phyloP scores from a whole-genome alignment of 2,113 vertebrate genomes.

The Crotalus horridus region DNA sequence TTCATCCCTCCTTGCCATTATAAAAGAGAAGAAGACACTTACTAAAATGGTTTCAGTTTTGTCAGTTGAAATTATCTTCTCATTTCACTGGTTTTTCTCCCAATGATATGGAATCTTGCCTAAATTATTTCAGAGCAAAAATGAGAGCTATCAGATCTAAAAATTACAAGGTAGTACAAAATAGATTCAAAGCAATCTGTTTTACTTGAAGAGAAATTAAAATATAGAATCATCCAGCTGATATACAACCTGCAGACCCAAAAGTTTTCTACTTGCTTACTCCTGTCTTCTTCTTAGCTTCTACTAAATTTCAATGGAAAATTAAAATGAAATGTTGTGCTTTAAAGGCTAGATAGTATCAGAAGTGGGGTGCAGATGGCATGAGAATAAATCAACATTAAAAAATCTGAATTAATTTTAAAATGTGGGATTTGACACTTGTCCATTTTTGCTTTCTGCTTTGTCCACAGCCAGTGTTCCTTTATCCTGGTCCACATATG shows the following conservation, averaged over 20 bases:
- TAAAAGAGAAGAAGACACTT: background rate
- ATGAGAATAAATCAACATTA: background rate
- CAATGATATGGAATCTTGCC: background rate
- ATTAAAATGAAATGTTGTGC: background rate
- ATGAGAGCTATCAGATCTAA: conserved; percentile 18
- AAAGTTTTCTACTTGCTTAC: background rate
- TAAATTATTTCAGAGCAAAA: conserved; percentile 1
- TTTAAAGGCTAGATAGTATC: background rate
- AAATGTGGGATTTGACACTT: background rate
- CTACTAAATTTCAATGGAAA: background rate
- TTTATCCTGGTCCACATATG: background rate
- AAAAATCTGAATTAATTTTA: background rate
- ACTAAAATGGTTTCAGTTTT: background rate
- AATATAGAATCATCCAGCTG: background rate
- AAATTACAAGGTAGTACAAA: conserved; percentile 36
- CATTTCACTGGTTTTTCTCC: background rate
- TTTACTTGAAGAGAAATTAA: background rate
- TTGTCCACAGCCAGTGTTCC: background rate
- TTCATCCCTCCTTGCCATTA: background rate
- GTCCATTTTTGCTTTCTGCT: background rate
- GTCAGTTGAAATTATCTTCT: background rate
- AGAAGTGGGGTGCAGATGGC: background rate
- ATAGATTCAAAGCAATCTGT: conserved; percentile 50
- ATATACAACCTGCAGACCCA: background rate
- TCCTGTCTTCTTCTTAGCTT: background rate